Evolutionary conservation across 2,888 invertebrate species (phyloP).

Genomic region (Sesia apiformis): DNA sequence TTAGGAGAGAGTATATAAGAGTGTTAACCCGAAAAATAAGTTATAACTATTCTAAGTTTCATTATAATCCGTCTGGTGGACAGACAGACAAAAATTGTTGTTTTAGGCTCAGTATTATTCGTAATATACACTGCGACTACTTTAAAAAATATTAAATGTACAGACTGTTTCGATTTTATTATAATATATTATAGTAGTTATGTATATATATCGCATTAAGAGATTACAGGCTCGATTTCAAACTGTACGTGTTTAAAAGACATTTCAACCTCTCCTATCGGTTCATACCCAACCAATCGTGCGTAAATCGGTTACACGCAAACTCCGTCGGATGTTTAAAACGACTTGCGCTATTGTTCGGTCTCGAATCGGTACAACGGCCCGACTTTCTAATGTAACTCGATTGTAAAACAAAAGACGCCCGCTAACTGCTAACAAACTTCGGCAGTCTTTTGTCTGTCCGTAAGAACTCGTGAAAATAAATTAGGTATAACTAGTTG

Average conservation of each 20-base stretch:
- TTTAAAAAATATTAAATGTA: too few species aligned
- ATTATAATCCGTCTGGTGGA: too few species aligned
- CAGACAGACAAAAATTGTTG: too few species aligned
- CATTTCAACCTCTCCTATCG: slow-evolving; percentile 15
- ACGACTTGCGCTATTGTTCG: slow-evolving; percentile 43
- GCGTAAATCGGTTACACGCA: slow-evolving; percentile 45
- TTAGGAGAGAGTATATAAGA: too few species aligned
- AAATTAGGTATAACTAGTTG: neutral
- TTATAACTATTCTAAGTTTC: too few species aligned
- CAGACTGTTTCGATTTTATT: too few species aligned
- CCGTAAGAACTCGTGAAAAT: neutral
- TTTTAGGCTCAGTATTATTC: too few species aligned
- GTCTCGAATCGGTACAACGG: slow-evolving; percentile 21
- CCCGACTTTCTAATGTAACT: slow-evolving; percentile 41
- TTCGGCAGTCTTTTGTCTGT: slow-evolving; percentile 55
- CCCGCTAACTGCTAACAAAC: slow-evolving; percentile 27
- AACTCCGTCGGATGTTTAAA: slow-evolving; percentile 37
- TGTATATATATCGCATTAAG: too few species aligned
- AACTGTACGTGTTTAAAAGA: neutral
- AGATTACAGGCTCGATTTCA: too few species aligned
- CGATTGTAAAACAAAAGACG: slow-evolving; percentile 55
- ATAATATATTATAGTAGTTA: too few species aligned
- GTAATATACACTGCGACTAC: too few species aligned
- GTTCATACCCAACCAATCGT: slow-evolving; percentile 42
- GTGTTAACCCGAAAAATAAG: too few species aligned